These are phyloP conservation scores for Nymphalis c-album DNA, from an alignment of 2,888 invertebrate genomes.

Conservation along the genomic window DNA sequence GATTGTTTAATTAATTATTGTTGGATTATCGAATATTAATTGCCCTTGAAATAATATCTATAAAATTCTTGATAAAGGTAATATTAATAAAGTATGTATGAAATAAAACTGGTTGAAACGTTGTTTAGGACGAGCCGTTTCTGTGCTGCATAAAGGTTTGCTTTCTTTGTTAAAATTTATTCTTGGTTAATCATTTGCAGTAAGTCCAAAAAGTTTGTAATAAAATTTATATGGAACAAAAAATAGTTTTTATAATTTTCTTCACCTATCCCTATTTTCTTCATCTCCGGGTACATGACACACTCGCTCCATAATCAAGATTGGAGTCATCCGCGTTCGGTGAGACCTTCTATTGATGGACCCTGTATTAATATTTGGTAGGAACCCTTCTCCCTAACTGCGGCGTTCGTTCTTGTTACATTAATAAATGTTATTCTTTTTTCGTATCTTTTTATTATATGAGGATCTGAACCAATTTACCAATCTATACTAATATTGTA, in stretches of 20 bases:
- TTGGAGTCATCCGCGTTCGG: too few species aligned
- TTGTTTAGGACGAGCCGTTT: constrained; percentile 55
- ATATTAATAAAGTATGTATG: not conserved
- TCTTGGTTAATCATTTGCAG: constrained; percentile 76
- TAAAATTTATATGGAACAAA: constrained; percentile 77
- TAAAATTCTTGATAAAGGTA: not conserved
- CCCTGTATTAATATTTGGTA: too few species aligned
- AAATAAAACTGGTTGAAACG: not conserved
- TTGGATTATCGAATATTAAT: not conserved
- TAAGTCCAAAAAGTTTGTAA: constrained; percentile 77
- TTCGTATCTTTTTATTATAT: too few species aligned
- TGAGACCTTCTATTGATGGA: too few species aligned
- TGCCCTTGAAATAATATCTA: not conserved
- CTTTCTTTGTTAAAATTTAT: constrained; percentile 64
- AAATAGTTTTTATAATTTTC: constrained; percentile 45
- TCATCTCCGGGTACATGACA: too few species aligned
- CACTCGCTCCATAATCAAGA: too few species aligned
- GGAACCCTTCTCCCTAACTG: too few species aligned
- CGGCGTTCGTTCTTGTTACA: too few species aligned
- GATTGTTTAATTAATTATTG: not conserved
- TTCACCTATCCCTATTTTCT: too few species aligned
- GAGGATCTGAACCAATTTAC: too few species aligned
- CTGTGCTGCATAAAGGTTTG: constrained; percentile 58
- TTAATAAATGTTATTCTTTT: too few species aligned
- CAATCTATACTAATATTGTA: too few species aligned